A percentile compares a stretch with the other conserved stretches of the same genome.
phyloP scores from a whole-genome alignment of 2,888 invertebrate genomes.

The Drosophila maculinotata region DNA sequence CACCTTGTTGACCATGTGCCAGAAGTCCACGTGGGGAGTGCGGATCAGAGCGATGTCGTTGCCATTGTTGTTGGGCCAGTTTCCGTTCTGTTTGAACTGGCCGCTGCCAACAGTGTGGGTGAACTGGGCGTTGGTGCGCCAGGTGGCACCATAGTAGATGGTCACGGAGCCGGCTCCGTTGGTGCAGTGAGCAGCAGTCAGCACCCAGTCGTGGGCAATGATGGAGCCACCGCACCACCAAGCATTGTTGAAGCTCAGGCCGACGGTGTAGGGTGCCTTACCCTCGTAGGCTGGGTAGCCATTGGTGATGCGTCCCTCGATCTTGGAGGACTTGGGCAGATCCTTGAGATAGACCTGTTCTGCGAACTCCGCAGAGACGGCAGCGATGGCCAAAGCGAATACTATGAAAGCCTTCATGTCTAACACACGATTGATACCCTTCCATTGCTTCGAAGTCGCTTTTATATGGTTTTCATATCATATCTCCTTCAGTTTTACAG shows the following conservation, averaged over 20 bases:
- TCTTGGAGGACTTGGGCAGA: constrained; percentile 15
- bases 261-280: constrained; percentile 77
- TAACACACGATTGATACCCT: constrained; percentile 18
- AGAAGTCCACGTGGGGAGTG: constrained; percentile 45
- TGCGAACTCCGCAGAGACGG: constrained; percentile 23
- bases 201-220: constrained; percentile 69
- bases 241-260: constrained; percentile 61
- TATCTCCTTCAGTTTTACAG: constrained; percentile 5
- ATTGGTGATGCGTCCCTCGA: constrained; percentile 66
- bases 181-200: constrained; percentile 81
- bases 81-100: constrained; percentile 58
- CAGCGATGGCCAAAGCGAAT: constrained; percentile 19
- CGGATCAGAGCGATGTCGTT: constrained; percentile 66
- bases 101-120: constrained; percentile 56
- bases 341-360: constrained; percentile 38
- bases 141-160: constrained; percentile 72
- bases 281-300: constrained; percentile 69
- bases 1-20: constrained; percentile 28
- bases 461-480: constrained; percentile 32
- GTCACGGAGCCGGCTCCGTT: constrained; percentile 53
- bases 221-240: constrained; percentile 81
- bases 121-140: constrained; percentile 62
- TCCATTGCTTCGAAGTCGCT: constrained; percentile 17
- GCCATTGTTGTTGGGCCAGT: constrained; percentile 41
- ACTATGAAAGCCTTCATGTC: constrained; percentile 37